These are phyloP conservation scores for Struthio camelus DNA, from an alignment of 2,113 vertebrate genomes.

Conservation along the genomic window DNA sequence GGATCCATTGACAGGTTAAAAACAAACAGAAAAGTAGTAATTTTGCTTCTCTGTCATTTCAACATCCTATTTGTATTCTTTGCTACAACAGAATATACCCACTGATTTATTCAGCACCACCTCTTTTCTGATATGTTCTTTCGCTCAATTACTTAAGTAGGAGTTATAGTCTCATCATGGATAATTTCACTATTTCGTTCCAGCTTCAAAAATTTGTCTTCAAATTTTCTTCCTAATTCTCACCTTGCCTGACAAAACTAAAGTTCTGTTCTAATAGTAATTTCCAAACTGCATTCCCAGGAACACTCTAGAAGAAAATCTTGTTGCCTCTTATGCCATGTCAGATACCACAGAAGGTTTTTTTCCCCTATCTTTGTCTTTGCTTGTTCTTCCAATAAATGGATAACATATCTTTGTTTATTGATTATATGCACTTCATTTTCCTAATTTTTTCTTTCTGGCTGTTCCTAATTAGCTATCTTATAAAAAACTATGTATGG, in stretches of 20 bases:
- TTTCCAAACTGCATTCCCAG: not conserved
- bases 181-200: not conserved
- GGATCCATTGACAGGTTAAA: not conserved
- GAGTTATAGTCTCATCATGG: not conserved
- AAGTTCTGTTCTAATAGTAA: not conserved
- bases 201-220: not conserved
- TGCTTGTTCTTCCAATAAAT: not conserved
- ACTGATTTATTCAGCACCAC: not conserved
- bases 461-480: not conserved
- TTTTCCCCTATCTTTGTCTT: not conserved
- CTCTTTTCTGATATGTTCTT: not conserved
- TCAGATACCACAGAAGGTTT: not conserved
- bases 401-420: not conserved
- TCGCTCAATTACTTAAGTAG: not conserved
- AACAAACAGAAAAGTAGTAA: not conserved
- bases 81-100: not conserved
- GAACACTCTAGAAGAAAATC: not conserved
- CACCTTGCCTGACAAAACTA: not conserved
- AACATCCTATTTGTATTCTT: not conserved
- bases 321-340: not conserved
- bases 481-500: fast-evolving
- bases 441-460: not conserved
- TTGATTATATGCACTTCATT: not conserved
- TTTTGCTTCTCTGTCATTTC: not conserved
- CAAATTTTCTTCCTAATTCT: not conserved